A percentile compares a stretch with the other conserved stretches of the same genome.
Conservation (phyloP, 1,140 invertebrate species). For the Zaprionus capensis region DNA sequence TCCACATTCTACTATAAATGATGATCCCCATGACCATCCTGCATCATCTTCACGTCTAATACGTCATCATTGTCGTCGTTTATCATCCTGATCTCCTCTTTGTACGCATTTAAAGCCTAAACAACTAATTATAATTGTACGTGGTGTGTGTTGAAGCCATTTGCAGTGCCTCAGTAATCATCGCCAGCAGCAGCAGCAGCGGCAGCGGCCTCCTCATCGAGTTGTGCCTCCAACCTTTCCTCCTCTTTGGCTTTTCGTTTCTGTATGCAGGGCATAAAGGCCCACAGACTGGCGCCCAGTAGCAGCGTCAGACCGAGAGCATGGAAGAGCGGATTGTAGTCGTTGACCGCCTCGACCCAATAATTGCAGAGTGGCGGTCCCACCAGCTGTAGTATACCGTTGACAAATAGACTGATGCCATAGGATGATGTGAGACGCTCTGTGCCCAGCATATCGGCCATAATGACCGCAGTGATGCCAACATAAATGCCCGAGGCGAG, state of each 20-base stretch:
- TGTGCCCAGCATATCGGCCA: slow-evolving; percentile 93
- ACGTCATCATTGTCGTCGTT: slow-evolving; percentile 1
- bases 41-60: background rate
- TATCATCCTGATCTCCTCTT: slow-evolving; percentile 27
- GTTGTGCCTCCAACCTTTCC: slow-evolving; percentile 51
- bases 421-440: slow-evolving; percentile 93
- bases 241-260: slow-evolving; percentile 70
- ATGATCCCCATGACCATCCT: slow-evolving; percentile 9
- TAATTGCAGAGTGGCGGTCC: slow-evolving; percentile 92
- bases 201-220: slow-evolving; percentile 54
- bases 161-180: slow-evolving; percentile 43
- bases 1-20: slow-evolving; percentile 7
- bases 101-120: slow-evolving; percentile 67
- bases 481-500: slow-evolving; percentile 93
- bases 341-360: slow-evolving; percentile 87
- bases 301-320: slow-evolving; percentile 90
- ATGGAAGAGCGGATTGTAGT: slow-evolving; percentile 89
- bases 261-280: slow-evolving; percentile 89
- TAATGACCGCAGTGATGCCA: slow-evolving; percentile 92
- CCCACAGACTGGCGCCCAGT: slow-evolving; percentile 90
- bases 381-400: slow-evolving; percentile 91
- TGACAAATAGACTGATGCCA: slow-evolving; percentile 93
- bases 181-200: slow-evolving; percentile 19
- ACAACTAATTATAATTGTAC: slow-evolving; percentile 73
- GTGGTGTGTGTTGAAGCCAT: slow-evolving; percentile 37